Conservation (phyloP, 2,113 vertebrate genomes). For the Platichthys stellatus region DNA sequence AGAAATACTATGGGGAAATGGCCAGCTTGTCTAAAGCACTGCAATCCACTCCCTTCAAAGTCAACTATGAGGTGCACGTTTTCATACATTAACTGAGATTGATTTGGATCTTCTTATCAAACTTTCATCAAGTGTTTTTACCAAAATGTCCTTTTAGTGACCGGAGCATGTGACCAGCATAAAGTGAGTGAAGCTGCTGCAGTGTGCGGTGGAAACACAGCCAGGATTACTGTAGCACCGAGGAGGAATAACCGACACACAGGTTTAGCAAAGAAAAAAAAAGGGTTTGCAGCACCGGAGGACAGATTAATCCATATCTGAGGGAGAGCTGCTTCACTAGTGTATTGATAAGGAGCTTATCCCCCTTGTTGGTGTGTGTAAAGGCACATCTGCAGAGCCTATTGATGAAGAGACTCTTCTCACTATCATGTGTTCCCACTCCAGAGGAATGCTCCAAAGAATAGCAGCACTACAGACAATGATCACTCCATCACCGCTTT, state of each 20-base stretch:
- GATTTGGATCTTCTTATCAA: neutral
- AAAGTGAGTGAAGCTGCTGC: slow-evolving; percentile 4
- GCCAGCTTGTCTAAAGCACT: neutral
- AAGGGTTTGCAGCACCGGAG: slow-evolving; percentile 27
- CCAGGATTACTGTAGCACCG: slow-evolving; percentile 35
- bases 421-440: slow-evolving; percentile 48
- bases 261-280: neutral
- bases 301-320: slow-evolving; percentile 58
- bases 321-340: slow-evolving; percentile 39
- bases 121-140: neutral
- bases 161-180: neutral
- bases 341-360: slow-evolving; percentile 67
- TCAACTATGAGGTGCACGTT: neutral
- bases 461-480: slow-evolving; percentile 42
- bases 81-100: neutral
- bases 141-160: slow-evolving; percentile 4
- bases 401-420: slow-evolving; percentile 57
- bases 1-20: neutral
- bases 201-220: slow-evolving; percentile 35
- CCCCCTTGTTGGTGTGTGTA: slow-evolving; percentile 40
- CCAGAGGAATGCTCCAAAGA: slow-evolving; percentile 38
- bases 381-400: slow-evolving; percentile 39
- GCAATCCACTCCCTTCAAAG: neutral
- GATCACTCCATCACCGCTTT: slow-evolving; percentile 56
- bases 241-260: slow-evolving; percentile 45